Base-by-base conservation (phyloP, 2,113 vertebrate species). In the Sinosuthora webbiana region DNA sequence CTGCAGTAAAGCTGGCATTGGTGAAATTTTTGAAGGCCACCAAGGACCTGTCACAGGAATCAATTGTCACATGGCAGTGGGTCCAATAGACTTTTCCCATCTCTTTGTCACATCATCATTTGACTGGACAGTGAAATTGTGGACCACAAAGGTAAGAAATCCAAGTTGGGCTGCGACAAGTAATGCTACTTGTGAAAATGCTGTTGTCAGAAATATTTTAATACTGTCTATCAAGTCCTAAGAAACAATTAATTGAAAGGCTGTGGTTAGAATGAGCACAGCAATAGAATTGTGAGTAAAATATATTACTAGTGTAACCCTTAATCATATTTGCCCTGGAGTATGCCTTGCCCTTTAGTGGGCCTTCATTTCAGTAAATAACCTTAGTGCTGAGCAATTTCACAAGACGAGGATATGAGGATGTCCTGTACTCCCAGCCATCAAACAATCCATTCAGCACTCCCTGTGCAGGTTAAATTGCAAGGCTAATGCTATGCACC, bases 81-180 rank as follows among this genome's bases (percentile, higher is more conserved):
- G 99, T 49, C 98, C 99, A 2, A 98, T 99, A 7, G 99, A 99
- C 96, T 99, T 99, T 85, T 99, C 99, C 53, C 99, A 99, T 97
- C 98, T 99, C 74, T 99, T 99, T 93, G 98, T 99, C 94, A 99
- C 99, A 8, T 99, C 99, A 5, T 99, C 99, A 12, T 99, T 99
- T 87, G 99, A 99, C 98, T 99, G 99, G 99, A 99, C 99, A 22
- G 98, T 99, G 96, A 99, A 99, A 95, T 96, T 99, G 82, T 99
- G 99, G 99, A 99, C 99, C 93, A 99, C 99, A 65, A 99, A 99
- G 99, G 99, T 99, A 97, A 94, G 97, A 91, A 78, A 41, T 65
- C 13, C 0, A 4, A 50, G 8, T 11, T 42, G n/a, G n/a, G 35
- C 33, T 39, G 57, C 15, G 33, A 67, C 30, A 62, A 47, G 25